Conservation (phyloP, 2,888 invertebrate genomes). For the Drosophila mayaguana region DNA sequence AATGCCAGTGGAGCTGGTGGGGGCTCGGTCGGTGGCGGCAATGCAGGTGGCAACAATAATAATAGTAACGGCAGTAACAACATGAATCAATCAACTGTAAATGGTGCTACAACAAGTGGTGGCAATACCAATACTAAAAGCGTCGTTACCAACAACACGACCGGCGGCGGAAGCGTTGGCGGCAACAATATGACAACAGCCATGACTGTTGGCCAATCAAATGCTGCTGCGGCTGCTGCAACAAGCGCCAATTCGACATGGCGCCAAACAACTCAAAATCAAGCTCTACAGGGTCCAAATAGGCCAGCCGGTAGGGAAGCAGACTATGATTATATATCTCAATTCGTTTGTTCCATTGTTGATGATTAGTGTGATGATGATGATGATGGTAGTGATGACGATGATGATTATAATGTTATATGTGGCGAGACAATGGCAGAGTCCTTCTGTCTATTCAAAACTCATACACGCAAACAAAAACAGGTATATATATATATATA, state of each 20-base stretch:
- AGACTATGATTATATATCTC: conserved; percentile 84
- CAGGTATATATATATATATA: background rate
- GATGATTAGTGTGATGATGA: conserved; percentile 79
- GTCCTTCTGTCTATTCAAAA: conserved; percentile 58
- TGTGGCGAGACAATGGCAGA: conserved; percentile 26
- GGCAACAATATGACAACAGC: conserved; percentile 34
- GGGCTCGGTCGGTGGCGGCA: conserved; percentile 24
- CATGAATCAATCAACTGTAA: conserved; percentile 27
- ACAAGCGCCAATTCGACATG: conserved; percentile 66
- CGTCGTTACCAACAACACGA: conserved; percentile 19
- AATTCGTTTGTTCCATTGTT: conserved; percentile 85
- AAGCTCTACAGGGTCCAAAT: conserved; percentile 80
- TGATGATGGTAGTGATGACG: background rate
- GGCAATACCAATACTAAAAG: conserved; percentile 41
- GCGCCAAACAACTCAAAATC: conserved; percentile 80
- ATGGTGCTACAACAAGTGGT: conserved; percentile 39
- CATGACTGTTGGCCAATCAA: conserved; percentile 43
- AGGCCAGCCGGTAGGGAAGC: conserved; percentile 84
- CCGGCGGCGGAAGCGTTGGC: conserved; percentile 51
- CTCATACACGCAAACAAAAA: conserved; percentile 22
- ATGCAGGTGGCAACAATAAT: conserved; percentile 51
- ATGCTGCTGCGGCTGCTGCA: conserved; percentile 33
- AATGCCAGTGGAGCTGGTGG: conserved; percentile 23
- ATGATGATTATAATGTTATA: conserved; percentile 34
- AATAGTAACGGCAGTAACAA: conserved; percentile 13